These are phyloP conservation scores for Nomada ruficornis DNA, from an alignment of 2,888 invertebrate species.

Conservation along the genomic window DNA sequence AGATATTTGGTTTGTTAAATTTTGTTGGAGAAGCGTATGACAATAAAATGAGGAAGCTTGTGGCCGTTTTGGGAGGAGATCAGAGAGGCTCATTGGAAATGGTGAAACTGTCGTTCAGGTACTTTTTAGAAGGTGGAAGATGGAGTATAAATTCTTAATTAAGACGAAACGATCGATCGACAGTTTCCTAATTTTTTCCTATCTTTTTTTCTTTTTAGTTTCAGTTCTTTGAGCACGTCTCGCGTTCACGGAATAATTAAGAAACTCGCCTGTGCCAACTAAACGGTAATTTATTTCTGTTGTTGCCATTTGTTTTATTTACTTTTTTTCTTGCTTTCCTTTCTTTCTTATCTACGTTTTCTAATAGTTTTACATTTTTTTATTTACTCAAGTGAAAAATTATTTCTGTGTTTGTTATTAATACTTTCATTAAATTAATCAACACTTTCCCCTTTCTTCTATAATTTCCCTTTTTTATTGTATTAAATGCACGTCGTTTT, in stretches of 20 bases:
- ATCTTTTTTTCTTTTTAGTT: slow-evolving; percentile 28
- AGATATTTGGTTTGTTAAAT: not conserved
- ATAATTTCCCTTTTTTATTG: too few relatives aligned
- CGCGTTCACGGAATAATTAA: slow-evolving; percentile 8
- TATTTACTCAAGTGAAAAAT: too few relatives aligned
- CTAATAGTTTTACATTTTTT: too few relatives aligned
- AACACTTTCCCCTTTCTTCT: too few relatives aligned
- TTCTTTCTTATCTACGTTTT: not conserved
- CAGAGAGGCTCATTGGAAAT: not conserved
- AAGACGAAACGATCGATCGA: not conserved
- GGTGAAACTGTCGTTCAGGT: not conserved
- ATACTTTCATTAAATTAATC: too few relatives aligned
- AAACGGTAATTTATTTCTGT: slow-evolving; percentile 34
- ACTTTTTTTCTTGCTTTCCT: not conserved
- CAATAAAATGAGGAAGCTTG: not conserved
- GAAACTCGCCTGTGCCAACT: not conserved
- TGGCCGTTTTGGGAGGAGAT: not conserved
- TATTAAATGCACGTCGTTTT: too few relatives aligned
- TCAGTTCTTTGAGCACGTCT: slow-evolving; percentile 16
- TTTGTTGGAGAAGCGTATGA: not conserved
- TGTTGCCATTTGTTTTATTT: not conserved
- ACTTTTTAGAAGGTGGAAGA: too few relatives aligned
- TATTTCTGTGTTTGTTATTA: not conserved
- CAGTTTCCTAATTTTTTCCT: not conserved
- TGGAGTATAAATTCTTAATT: not conserved